Percentiles rank a stretch among this genome's conserved stretches.
Conservation (phyloP, 2,888 invertebrate genomes). For the Conchocele bisecta region DNA sequence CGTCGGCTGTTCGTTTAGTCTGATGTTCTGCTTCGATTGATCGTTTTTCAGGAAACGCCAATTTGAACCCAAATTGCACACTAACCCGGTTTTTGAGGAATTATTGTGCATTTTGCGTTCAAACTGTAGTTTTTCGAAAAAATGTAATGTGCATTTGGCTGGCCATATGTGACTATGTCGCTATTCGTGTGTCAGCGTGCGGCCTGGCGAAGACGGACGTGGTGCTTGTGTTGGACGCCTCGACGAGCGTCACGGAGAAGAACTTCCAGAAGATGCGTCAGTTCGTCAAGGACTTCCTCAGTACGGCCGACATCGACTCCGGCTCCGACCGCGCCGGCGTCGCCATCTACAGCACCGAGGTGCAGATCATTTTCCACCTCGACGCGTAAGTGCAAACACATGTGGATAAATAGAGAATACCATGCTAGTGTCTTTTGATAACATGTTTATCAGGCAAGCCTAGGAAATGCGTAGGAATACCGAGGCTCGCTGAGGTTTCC, state of each 20-base stretch:
- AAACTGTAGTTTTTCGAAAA: too few relatives aligned
- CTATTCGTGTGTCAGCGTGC: slow-evolving; percentile 31
- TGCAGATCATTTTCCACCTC: slow-evolving; percentile 59
- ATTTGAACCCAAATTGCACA: background rate
- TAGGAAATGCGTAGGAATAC: too few relatives aligned
- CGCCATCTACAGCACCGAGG: slow-evolving; percentile 66
- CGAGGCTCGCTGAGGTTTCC: too few relatives aligned
- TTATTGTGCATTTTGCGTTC: background rate
- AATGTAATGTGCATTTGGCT: too few relatives aligned
- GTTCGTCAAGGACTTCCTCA: slow-evolving; percentile 71
- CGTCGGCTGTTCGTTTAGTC: too few relatives aligned
- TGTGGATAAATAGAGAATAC: too few relatives aligned
- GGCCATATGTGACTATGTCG: too few relatives aligned
- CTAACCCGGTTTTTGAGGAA: background rate
- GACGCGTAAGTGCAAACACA: slow-evolving; percentile 35
- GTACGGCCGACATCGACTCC: slow-evolving; percentile 67
- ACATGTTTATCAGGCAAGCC: too few relatives aligned
- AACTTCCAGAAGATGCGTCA: slow-evolving; percentile 70
- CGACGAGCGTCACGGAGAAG: slow-evolving; percentile 73
- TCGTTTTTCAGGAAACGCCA: background rate
- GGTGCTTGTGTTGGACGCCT: slow-evolving; percentile 76
- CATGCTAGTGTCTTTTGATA: too few relatives aligned
- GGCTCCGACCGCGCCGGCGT: slow-evolving; percentile 73
- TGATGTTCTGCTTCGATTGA: background rate
- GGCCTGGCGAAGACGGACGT: slow-evolving; percentile 63